Base-by-base conservation (phyloP, 1,140 invertebrate genomes). In the Brachionus sp. region DNA sequence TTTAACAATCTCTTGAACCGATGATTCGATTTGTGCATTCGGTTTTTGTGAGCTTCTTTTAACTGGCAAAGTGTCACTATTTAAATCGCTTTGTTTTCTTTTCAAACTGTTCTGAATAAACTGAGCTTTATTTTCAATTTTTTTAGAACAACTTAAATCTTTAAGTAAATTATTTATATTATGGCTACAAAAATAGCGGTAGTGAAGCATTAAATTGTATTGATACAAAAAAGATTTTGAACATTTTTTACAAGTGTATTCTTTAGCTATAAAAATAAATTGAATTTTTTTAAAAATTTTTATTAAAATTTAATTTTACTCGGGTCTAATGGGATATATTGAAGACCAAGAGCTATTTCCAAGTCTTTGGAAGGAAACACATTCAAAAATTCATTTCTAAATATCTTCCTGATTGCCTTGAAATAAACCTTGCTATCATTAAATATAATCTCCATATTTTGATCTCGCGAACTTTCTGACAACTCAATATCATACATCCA, bases 391-490 rank as follows among this genome's bases (percentile, higher is more conserved):
- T 80, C 77, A 44, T 42, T 53, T 44, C 33, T 57, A n/a, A 16
- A 57, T 0, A 80, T 80, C 19, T 23, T 57, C 39, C 42, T 57
- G 12, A 62, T 23, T 2, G 77, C 13, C 35, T 80, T 80, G 16
- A 80, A 80, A 80, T 80, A 80, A 42, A 80, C 62, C 57, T 80
- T 57, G 13, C 57, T 62, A 57, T 80, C 50, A 29, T 80, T 80
- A 12, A 62, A 80, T 44, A 80, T 80, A 39, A 80, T 80, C 19
- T 80, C 77, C 77, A 80, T 80, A 29, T 80, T 80, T 57, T 80
- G 77, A 25, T 80, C 77, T 39, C 33, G 77, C 10, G 77, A 66
- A 23, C 39, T 66, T 39, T 66, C n/a, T 13, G 77, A 39, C 10
- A 80, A 37, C 12, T 80, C 62, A 37, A 80, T 80, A 7, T 80